Evolutionary conservation across 2,888 invertebrate genomes (phyloP), one percentile per base, ranked within the genome.

Genomic region (Himalopsyche japonica): DNA sequence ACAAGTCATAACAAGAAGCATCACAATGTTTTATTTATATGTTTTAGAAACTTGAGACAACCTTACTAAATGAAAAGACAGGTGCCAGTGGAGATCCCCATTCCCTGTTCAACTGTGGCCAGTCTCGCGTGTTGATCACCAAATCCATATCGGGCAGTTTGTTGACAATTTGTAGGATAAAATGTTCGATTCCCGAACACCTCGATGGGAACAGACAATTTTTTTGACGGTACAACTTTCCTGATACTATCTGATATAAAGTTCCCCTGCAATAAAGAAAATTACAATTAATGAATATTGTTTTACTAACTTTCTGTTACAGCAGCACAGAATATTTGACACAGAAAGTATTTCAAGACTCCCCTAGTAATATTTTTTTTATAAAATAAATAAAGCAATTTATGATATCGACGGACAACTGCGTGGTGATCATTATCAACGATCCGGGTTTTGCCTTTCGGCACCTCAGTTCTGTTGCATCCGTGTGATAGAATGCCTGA

Each of bases 1-100:
- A 3, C 37, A 0, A 10, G 37, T 10, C 37, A 37, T 37, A 10
- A 10, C 1, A 37, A 37, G 8, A 37, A 37, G 3, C 37, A 37
- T 37, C 10, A 1, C 6, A 37, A 10, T 8, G 37, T 37, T 37
- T 37, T 4, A 32, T 32, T n/a, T 34, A 34, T 34, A 8, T 34
- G 8, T 34, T n/a, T n/a, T 76, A 76, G 10, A 34, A 32, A 76
- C 10, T 30, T n/a, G n/a, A 32, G n/a, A 27, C 15, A 24, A 95
- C 95, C 94, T 98, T 99, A 90, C 98, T 98, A 90, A 99, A 99
- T 3, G 98, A 99, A 89, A 99, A 96, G n/a, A 99, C 94, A 18
- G 99, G 98, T 43, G 94, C 93, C 88, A 93, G 91, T 8, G 91
- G 89, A 48, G 91, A 91, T 0, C 93, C 93, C 92, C 94, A 94